These are phyloP conservation scores for Phrynosoma platyrhinos DNA, from an alignment of 2,113 vertebrate genomes.

Conservation along the genomic window DNA sequence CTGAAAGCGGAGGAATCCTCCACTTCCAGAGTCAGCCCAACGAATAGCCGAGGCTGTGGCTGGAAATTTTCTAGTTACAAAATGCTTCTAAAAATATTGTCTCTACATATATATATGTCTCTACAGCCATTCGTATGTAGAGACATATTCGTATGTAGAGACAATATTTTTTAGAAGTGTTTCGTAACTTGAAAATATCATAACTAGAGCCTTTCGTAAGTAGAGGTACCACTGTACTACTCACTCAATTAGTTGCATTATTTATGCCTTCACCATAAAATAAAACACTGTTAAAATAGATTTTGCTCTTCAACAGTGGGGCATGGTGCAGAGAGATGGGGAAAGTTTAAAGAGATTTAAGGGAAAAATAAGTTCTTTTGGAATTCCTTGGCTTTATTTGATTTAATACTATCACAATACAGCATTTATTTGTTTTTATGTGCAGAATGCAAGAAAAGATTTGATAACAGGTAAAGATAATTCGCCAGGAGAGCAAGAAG, in stretches of 20 bases:
- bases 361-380: background rate
- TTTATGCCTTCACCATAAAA: slow-evolving; percentile 7
- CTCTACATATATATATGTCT: no score
- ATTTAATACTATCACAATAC: slow-evolving; percentile 12
- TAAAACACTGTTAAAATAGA: background rate
- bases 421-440: background rate
- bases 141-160: no score
- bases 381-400: slow-evolving; percentile 15
- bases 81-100: no score
- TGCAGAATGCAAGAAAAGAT: slow-evolving; percentile 35
- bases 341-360: background rate
- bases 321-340: background rate
- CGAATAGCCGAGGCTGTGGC: no score
- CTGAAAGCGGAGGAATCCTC: no score
- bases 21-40: no score
- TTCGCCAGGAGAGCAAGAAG: slow-evolving; percentile 50
- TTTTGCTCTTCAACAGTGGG: background rate
- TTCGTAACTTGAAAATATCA: no score
- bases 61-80: no score
- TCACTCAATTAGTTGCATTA: background rate
- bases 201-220: no score
- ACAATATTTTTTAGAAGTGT: no score
- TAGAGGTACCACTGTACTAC: background rate
- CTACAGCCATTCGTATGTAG: no score
- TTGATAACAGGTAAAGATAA: slow-evolving; percentile 44